A percentile compares a stretch with the other conserved stretches of the same genome.
These are phyloP conservation scores for Apodemia hepburni DNA, from an alignment of 2,888 invertebrate genomes.

Conservation along the genomic window DNA sequence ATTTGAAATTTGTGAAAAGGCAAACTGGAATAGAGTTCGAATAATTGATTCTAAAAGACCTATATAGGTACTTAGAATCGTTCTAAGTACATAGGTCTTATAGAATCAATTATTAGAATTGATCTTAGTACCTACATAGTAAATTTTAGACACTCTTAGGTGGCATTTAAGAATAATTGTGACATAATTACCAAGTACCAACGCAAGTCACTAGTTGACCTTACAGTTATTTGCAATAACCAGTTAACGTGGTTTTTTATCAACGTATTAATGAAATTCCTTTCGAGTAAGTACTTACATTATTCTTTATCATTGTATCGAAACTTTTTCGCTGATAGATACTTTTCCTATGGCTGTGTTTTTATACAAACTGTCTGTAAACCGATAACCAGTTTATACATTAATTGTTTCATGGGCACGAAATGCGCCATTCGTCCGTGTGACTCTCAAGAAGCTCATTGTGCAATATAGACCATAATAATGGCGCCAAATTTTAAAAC, in stretches of 20 bases:
- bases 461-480: conserved; percentile 26
- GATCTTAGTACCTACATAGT: too few relatives aligned
- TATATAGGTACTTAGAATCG: too few relatives aligned
- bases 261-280: conserved; percentile 1
- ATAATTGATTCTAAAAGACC: too few relatives aligned
- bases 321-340: not conserved
- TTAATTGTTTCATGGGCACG: conserved; percentile 21
- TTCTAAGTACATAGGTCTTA: too few relatives aligned
- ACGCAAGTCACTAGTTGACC: not conserved
- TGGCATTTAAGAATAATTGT: not conserved
- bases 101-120: too few relatives aligned
- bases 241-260: not conserved
- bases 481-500: conserved; percentile 61
- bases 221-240: conserved; percentile 2
- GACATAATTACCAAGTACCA: not conserved
- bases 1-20: too few relatives aligned
- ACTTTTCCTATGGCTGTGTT: not conserved
- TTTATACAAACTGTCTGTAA: not conserved
- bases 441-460: conserved; percentile 22
- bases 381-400: conserved; percentile 29
- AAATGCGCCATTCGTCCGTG: conserved; percentile 24
- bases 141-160: too few relatives aligned
- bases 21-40: too few relatives aligned
- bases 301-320: not conserved
- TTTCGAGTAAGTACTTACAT: not conserved